These are phyloP conservation scores for Scomberomorus guttatus DNA, from an alignment of 2,797 vertebrate genomes.

Conservation along the genomic window DNA sequence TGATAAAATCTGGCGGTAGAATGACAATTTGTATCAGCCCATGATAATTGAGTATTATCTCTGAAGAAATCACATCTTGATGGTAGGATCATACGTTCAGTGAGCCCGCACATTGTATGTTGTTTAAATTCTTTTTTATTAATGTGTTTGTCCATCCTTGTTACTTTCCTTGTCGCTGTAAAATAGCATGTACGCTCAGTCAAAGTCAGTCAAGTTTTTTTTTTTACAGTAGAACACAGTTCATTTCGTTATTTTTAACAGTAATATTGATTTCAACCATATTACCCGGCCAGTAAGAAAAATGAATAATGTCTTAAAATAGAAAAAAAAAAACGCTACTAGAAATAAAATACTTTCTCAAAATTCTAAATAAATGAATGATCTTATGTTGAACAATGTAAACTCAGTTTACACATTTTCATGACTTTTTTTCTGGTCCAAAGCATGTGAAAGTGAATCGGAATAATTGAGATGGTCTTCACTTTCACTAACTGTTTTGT, in stretches of 20 bases:
- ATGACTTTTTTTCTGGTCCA: not conserved
- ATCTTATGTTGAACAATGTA: too few species aligned
- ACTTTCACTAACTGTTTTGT: slow-evolving; percentile 1
- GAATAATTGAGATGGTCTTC: not conserved
- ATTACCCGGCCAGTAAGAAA: not conserved
- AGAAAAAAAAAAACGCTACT: not conserved
- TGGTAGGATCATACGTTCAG: not conserved
- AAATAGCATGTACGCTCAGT: too few species aligned
- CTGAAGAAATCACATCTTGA: not conserved
- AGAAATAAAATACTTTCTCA: not conserved
- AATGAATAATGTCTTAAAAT: too few species aligned
- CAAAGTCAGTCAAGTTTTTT: not conserved
- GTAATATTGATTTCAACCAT: too few species aligned
- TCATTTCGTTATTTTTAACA: not conserved
- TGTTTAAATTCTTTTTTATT: too few species aligned
- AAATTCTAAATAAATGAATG: too few species aligned
- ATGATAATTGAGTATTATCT: not conserved
- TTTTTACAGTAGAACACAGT: not conserved
- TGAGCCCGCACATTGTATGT: too few species aligned
- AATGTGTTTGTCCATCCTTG: too few species aligned
- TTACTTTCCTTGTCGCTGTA: too few species aligned
- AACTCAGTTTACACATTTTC: too few species aligned
- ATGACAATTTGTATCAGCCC: not conserved
- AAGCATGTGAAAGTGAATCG: not conserved
- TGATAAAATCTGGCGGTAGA: not conserved